Evolutionary conservation across 2,888 invertebrate species (phyloP).

Genomic region (Leucoptera coffeella): DNA sequence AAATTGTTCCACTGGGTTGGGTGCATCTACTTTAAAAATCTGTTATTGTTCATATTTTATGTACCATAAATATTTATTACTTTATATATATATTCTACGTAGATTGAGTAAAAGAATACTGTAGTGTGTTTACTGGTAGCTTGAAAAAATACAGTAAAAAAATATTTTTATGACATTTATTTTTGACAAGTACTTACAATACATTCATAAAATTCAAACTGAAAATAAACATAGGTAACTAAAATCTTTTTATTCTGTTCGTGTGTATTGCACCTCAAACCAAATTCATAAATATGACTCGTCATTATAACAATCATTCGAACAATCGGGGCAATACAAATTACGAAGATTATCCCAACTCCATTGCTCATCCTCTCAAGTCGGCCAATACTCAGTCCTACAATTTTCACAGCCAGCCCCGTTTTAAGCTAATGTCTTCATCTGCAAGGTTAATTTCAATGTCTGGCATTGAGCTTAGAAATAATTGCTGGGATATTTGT

Average conservation of each 20-base stretch:
- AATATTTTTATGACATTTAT: neutral
- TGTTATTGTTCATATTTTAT: neutral
- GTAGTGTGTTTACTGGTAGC: neutral
- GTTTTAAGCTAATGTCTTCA: neutral
- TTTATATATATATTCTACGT: neutral
- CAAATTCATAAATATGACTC: neutral
- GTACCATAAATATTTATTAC: neutral
- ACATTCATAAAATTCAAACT: neutral
- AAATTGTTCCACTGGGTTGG: too few species aligned
- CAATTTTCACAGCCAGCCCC: neutral
- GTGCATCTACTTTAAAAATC: too few species aligned
- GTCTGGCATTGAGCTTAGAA: neutral
- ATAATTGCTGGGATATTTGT: neutral
- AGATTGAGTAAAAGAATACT: neutral
- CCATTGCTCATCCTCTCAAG: neutral
- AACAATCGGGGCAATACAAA: neutral
- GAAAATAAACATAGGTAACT: neutral
- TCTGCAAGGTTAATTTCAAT: neutral
- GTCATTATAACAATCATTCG: neutral
- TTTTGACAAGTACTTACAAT: neutral
- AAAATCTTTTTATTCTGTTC: neutral
- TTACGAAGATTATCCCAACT: neutral
- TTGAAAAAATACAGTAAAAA: neutral
- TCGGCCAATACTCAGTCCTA: neutral
- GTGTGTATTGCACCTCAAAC: neutral